Conservation (phyloP, 2,888 invertebrate genomes). For the Apamea sordens region DNA sequence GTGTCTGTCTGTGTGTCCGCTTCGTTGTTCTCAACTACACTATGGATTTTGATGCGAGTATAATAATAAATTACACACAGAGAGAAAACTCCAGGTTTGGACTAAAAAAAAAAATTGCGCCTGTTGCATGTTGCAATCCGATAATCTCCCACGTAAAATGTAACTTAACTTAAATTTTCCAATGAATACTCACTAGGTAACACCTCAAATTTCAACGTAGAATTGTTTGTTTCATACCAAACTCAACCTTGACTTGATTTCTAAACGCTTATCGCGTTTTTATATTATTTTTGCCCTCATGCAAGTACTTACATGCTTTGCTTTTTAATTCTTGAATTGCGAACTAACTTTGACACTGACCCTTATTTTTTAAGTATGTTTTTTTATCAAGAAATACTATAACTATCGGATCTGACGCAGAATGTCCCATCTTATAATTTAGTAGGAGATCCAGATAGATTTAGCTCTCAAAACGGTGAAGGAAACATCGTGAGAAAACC, state of each 20-base stretch:
- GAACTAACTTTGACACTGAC: slow-evolving; percentile 2
- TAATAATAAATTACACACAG: background rate
- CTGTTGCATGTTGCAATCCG: background rate
- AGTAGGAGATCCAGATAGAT: slow-evolving; percentile 11
- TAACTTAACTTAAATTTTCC: too few species aligned
- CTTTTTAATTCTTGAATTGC: slow-evolving; percentile 36
- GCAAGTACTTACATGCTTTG: slow-evolving; percentile 36
- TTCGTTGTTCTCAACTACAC: slow-evolving; percentile 10
- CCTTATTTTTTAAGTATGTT: background rate
- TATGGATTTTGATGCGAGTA: background rate
- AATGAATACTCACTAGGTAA: background rate
- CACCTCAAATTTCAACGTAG: slow-evolving; percentile 9
- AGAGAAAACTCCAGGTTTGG: background rate
- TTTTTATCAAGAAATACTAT: background rate
- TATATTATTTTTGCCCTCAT: slow-evolving; percentile 18
- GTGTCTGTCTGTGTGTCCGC: slow-evolving; percentile 2
- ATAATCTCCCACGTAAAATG: background rate
- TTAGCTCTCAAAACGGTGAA: background rate
- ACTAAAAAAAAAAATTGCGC: slow-evolving; percentile 10
- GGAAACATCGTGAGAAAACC: background rate
- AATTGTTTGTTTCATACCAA: slow-evolving; percentile 22
- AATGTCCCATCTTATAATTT: background rate
- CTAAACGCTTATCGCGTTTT: slow-evolving; percentile 24
- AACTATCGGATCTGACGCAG: background rate
- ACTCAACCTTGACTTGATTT: slow-evolving; percentile 49